Evolutionary conservation across 2,113 vertebrate species (phyloP).

Genomic region (Triplophysa tibetana): DNA sequence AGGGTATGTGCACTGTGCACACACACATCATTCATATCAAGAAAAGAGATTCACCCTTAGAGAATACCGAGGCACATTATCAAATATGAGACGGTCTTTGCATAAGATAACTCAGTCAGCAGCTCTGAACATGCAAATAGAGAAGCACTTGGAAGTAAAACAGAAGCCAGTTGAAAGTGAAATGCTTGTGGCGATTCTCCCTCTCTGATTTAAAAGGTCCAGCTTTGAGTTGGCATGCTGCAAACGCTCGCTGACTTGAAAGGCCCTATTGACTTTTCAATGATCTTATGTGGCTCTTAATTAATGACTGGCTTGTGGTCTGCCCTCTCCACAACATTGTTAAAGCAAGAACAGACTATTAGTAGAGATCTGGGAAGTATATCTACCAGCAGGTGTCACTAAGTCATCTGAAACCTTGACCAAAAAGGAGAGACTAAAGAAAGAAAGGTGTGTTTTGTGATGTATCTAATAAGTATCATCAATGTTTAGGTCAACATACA

Average conservation of each 20-base stretch:
- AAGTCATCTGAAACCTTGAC: conserved; percentile 48
- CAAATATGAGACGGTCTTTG: conserved; percentile 46
- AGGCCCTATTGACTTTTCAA: conserved; percentile 51
- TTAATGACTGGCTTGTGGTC: conserved; percentile 50
- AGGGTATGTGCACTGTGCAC: conserved; percentile 2
- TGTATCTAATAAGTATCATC: background rate
- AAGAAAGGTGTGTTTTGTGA: background rate
- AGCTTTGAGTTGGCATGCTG: conserved; percentile 47
- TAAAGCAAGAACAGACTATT: conserved; percentile 32
- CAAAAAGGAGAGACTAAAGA: background rate
- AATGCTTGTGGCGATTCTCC: conserved; percentile 56
- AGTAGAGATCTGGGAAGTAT: conserved; percentile 1
- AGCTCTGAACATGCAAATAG: conserved; percentile 43
- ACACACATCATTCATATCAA: conserved; percentile 19
- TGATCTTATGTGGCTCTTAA: conserved; percentile 52
- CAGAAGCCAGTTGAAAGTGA: conserved; percentile 65
- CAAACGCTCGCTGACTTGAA: conserved; percentile 47
- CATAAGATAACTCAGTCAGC: conserved; percentile 36
- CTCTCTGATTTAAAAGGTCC: conserved; percentile 45
- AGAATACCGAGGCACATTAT: conserved; percentile 29
- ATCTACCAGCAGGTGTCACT: conserved; percentile 60
- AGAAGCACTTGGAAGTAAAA: conserved; percentile 46
- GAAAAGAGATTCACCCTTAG: conserved; percentile 21
- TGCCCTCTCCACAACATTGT: conserved; percentile 41
- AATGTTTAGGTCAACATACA: no score